Percentiles rank a stretch among this genome's conserved stretches.
Conservation (phyloP, 2,888 invertebrate genomes). For the Oscheius myriophilus region DNA sequence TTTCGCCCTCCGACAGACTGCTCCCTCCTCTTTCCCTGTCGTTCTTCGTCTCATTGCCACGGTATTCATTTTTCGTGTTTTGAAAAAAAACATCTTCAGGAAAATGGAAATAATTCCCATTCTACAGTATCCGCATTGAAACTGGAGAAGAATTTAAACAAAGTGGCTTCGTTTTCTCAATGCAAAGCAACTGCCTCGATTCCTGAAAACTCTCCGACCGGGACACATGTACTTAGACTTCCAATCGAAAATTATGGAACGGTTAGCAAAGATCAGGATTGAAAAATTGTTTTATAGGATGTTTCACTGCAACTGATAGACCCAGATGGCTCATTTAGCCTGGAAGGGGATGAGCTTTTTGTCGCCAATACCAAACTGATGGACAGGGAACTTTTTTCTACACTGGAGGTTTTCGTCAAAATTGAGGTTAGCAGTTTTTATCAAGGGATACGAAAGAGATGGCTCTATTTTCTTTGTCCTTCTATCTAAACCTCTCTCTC, state of each 20-base stretch:
- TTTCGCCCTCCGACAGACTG: constrained; percentile 26
- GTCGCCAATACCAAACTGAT: constrained; percentile 39
- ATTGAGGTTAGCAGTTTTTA: constrained; percentile 31
- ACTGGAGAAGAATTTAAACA: not conserved
- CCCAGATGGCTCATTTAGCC: constrained; percentile 46
- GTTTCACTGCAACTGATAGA: constrained; percentile 40
- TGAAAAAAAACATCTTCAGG: not conserved
- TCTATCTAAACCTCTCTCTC: no score
- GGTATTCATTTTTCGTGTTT: constrained; percentile 21
- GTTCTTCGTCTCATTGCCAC: constrained; percentile 37
- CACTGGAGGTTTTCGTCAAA: constrained; percentile 45
- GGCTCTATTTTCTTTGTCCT: no score
- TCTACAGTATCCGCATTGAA: constrained; percentile 5
- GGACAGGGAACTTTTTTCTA: constrained; percentile 49
- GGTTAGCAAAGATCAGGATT: not conserved
- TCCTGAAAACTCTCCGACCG: constrained; percentile 40
- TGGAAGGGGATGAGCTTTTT: constrained; percentile 29
- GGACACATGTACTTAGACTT: constrained; percentile 31
- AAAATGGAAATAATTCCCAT: constrained; percentile 1
- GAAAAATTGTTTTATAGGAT: constrained; percentile 19
- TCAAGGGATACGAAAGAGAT: no score
- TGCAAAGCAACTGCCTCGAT: constrained; percentile 37
- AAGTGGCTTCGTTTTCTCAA: constrained; percentile 33
- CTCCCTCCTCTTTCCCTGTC: constrained; percentile 33
- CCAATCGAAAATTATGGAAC: constrained; percentile 13